These are phyloP conservation scores for Stramonita haemastoma DNA, from an alignment of 2,888 invertebrate genomes.

Conservation along the genomic window DNA sequence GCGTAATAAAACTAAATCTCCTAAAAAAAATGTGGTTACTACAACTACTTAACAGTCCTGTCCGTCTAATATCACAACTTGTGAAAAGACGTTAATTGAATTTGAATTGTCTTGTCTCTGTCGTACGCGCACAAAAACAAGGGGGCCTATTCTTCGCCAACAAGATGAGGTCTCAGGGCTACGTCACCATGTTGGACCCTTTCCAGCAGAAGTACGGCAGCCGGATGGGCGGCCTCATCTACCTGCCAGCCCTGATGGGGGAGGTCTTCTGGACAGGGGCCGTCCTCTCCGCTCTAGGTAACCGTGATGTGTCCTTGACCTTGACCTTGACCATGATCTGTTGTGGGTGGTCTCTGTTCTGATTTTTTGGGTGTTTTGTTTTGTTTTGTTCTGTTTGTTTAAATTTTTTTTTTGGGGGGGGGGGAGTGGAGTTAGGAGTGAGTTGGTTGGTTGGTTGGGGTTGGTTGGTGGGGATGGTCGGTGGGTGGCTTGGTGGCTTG, in stretches of 20 bases:
- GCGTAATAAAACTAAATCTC: too few relatives aligned
- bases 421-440: too few relatives aligned
- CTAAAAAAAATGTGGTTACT: too few relatives aligned
- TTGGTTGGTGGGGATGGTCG: too few relatives aligned
- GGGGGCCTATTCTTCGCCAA: conserved; percentile 99
- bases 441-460: too few relatives aligned
- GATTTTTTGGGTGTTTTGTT: not conserved
- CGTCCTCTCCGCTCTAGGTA: conserved; percentile 94
- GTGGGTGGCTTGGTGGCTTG: not conserved
- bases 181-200: conserved; percentile 99
- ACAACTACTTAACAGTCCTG: too few relatives aligned
- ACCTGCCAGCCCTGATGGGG: conserved; percentile 96
- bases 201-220: conserved; percentile 97
- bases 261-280: conserved; percentile 99
- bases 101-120: too few relatives aligned
- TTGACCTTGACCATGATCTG: too few relatives aligned
- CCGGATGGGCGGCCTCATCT: conserved; percentile 97
- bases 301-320: conserved; percentile 59
- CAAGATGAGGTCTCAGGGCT: conserved; percentile 97
- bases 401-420: too few relatives aligned
- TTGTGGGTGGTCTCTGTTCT: not conserved
- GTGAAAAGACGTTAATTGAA: too few relatives aligned
- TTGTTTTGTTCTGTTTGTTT: too few relatives aligned
- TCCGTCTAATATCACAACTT: too few relatives aligned
- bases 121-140: conserved; percentile 78